These are phyloP conservation scores for Calcarius lapponicus DNA, from an alignment of 2,797 vertebrate species.

Conservation along the genomic window DNA sequence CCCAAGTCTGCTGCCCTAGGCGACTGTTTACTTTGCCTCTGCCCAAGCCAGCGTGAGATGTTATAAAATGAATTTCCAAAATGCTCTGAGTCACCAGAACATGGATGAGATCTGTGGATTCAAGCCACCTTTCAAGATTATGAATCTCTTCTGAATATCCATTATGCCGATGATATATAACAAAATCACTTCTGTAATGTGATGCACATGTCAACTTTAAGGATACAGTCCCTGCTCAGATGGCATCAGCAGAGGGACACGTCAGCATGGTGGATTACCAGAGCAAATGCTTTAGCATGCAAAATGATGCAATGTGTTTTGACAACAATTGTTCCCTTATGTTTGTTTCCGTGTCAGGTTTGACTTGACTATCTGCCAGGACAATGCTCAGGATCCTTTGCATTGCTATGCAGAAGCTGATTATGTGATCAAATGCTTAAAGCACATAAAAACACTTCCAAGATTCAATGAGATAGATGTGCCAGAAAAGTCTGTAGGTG, in stretches of 20 bases:
- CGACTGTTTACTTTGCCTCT: constrained; percentile 24
- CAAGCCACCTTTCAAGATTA: constrained; percentile 59
- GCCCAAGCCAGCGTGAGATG: constrained; percentile 35
- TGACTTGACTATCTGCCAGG: constrained; percentile 29
- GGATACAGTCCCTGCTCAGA: constrained; percentile 12
- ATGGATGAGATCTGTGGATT: constrained; percentile 23
- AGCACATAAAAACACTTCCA: constrained; percentile 17
- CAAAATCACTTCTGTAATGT: constrained; percentile 47
- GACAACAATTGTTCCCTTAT: constrained; percentile 56
- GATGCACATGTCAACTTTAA: constrained; percentile 31
- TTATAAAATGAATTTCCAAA: constrained; percentile 56
- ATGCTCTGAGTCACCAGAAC: constrained; percentile 54
- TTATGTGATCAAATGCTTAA: constrained; percentile 58
- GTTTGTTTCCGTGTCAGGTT: constrained; percentile 51
- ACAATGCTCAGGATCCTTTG: constrained; percentile 4
- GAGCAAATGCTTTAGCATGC: constrained; percentile 50
- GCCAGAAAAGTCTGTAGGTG: constrained; percentile 57
- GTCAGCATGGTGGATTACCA: constrained; percentile 66
- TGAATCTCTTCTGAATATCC: constrained; percentile 41
- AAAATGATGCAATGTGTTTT: constrained; percentile 57
- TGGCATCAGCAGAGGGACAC: constrained; percentile 42
- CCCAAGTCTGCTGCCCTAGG: constrained; percentile 25
- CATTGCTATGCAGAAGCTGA: constrained; percentile 31
- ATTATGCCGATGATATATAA: constrained; percentile 46
- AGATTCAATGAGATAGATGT: constrained; percentile 29